These are phyloP conservation scores for Chelonus formosanus DNA, from an alignment of 2,888 invertebrate genomes.

Conservation along the genomic window DNA sequence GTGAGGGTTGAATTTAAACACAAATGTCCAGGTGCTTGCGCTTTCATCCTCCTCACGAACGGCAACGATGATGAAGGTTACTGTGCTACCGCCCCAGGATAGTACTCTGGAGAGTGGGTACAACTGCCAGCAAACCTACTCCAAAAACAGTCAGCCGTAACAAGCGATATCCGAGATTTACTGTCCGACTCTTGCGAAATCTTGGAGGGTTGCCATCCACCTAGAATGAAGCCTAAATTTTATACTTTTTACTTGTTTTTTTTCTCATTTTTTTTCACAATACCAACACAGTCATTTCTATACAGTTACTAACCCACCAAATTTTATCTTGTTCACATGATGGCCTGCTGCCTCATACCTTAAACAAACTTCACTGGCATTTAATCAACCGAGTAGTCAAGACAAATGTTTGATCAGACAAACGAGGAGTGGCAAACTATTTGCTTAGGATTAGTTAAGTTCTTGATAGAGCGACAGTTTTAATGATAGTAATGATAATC, in stretches of 20 bases:
- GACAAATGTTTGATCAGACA: constrained; percentile 64
- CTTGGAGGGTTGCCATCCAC: constrained; percentile 7
- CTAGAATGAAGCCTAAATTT: constrained; percentile 29
- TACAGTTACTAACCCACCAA: no score
- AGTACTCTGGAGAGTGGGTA: no score
- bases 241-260: not conserved
- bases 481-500: constrained; percentile 28
- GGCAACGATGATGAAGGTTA: not conserved
- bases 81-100: not conserved
- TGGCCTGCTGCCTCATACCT: no score
- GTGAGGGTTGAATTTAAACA: constrained; percentile 30
- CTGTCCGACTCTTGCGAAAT: constrained; percentile 37
- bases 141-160: constrained; percentile 37
- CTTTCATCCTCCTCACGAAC: not conserved
- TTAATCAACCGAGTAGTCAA: constrained; percentile 62
- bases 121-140: not conserved
- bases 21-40: constrained; percentile 29
- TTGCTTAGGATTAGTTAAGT: constrained; percentile 53
- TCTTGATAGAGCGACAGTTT: constrained; percentile 22
- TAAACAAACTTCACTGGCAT: constrained; percentile 47
- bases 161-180: constrained; percentile 40
- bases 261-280: no score
- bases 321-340: no score
- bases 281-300: no score
- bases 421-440: constrained; percentile 28